Percentiles rank a stretch among this genome's conserved stretches.
phyloP scores from a whole-genome alignment of 64 coral and sea anemone species.

The Montipora cactus region DNA sequence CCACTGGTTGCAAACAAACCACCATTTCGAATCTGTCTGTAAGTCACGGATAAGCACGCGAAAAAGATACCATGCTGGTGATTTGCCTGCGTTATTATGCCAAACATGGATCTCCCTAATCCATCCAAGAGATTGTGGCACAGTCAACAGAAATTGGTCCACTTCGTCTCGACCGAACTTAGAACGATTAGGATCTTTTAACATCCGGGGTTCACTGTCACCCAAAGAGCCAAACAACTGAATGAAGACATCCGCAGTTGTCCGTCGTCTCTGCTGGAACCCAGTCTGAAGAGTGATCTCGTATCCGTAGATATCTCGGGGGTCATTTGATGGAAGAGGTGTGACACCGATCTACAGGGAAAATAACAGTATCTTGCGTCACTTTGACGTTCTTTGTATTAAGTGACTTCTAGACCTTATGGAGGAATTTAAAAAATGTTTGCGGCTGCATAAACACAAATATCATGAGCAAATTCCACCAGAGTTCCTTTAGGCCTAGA shows the following conservation, averaged over 20 bases:
- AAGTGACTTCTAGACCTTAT: neutral
- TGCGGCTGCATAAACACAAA: too few relatives aligned
- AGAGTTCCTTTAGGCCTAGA: too few relatives aligned
- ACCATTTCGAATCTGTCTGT: conserved; percentile 80
- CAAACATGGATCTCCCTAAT: conserved; percentile 82
- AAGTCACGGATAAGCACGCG: conserved; percentile 86
- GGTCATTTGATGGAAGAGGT: conserved; percentile 77
- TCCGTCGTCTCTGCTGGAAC: conserved; percentile 69
- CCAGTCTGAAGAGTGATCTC: conserved; percentile 93
- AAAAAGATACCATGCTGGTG: conserved; percentile 87
- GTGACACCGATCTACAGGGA: conserved; percentile 61
- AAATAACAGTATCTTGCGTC: neutral
- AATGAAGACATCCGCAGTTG: conserved; percentile 85
- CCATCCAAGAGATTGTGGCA: conserved; percentile 75
- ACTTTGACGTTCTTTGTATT: neutral
- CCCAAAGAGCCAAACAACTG: conserved; percentile 70
- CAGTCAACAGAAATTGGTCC: conserved; percentile 88
- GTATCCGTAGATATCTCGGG: conserved; percentile 76
- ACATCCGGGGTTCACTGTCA: conserved; percentile 78
- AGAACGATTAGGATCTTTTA: conserved; percentile 73
- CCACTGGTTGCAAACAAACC: conserved; percentile 91
- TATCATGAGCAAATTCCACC: too few relatives aligned
- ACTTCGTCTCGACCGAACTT: conserved; percentile 72
- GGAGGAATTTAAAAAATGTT: neutral
- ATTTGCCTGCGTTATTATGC: conserved; percentile 83